Percentiles rank a stretch among this genome's conserved stretches.
These are phyloP conservation scores for Platyrinchus mystaceus DNA, from an alignment of 2,797 vertebrate genomes.

Conservation along the genomic window DNA sequence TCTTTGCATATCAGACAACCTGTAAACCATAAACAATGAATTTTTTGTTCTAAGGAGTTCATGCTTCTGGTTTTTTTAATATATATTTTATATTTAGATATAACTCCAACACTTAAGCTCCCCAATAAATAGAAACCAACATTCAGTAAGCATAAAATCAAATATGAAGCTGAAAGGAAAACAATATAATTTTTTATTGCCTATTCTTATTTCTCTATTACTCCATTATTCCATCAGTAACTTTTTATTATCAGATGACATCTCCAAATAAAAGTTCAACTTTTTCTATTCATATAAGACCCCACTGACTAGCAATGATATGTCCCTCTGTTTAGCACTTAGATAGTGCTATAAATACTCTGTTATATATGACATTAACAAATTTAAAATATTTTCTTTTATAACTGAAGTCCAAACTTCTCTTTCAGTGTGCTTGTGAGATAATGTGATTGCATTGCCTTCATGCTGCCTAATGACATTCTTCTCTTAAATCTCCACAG, in stretches of 20 bases:
- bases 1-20: background rate
- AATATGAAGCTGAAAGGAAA: background rate
- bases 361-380: background rate
- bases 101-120: background rate
- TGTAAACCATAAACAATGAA: background rate
- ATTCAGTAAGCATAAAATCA: background rate
- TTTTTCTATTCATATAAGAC: background rate
- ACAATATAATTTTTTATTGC: background rate
- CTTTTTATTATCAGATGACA: background rate
- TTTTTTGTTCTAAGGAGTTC: background rate
- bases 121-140: background rate
- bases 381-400: background rate
- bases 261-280: background rate
- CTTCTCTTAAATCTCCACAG: background rate
- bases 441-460: background rate
- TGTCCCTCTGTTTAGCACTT: slow-evolving; percentile 5
- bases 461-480: background rate
- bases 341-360: background rate
- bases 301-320: background rate
- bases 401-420: background rate
- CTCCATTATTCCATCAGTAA: background rate
- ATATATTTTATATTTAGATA: background rate
- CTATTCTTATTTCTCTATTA: background rate
- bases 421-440: background rate
- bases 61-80: background rate